Conservation (phyloP, 2,797 vertebrate species). For the Scyliorhinus canicula region DNA sequence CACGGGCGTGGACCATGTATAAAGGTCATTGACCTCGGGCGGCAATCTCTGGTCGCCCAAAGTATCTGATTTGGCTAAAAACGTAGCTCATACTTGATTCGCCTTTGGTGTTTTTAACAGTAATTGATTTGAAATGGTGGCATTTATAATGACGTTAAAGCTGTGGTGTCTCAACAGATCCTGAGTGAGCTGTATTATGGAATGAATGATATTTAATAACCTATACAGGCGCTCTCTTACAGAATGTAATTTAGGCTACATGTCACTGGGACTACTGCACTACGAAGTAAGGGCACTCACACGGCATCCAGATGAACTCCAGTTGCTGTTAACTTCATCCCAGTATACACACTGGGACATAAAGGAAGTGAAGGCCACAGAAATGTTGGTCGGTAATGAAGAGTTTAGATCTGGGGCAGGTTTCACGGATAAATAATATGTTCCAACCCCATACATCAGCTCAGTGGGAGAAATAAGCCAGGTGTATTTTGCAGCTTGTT, state of each 20-base stretch:
- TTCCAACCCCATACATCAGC: constrained; percentile 61
- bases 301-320: constrained; percentile 79
- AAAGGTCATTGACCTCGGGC: no score
- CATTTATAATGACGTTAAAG: not conserved
- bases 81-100: not conserved
- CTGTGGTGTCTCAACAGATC: no score
- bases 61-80: not conserved
- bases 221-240: not conserved
- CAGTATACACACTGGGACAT: constrained; percentile 84
- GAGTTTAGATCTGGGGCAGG: constrained; percentile 63
- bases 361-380: constrained; percentile 69
- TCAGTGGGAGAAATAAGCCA: constrained; percentile 78
- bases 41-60: no score
- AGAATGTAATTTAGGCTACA: not conserved
- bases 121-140: no score
- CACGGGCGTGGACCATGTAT: no score
- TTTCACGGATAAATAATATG: constrained; percentile 72
- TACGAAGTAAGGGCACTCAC: constrained; percentile 55
- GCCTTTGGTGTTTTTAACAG: not conserved
- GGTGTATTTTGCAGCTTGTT: constrained; percentile 61
- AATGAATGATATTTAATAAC: not conserved
- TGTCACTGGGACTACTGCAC: not conserved
- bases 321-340: constrained; percentile 69
- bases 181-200: not conserved
- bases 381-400: constrained; percentile 49